Base-by-base conservation (phyloP, 2,888 invertebrate species). In the Carabus problematicus region DNA sequence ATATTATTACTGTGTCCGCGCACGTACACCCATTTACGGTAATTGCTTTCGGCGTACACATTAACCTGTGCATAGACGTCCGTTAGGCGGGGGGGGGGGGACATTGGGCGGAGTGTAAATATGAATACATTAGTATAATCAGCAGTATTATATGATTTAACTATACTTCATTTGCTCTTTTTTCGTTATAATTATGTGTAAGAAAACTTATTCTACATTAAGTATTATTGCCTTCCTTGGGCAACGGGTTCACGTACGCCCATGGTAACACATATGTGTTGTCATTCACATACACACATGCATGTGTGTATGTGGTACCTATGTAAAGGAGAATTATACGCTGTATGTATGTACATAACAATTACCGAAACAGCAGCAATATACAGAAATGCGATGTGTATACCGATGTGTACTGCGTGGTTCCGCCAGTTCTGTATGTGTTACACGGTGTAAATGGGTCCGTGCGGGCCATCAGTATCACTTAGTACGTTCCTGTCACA, bases 401-500 rank as follows among this genome's bases (percentile, higher is more conserved):
- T 61, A 19, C 18, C n/a, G n/a, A 11, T 61, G 61, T 18, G 18
- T 18, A 52, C 9, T 16, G 52, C 18, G 16, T 52, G 14, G 52
- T 16, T 14, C 1, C 9, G 3, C 9, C 14, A 52, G 7, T 16
- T 16, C 16, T 56, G 56, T 14, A 18, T 19, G 18, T 16, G 55
- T 14, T 18, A n/a, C 8, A 8, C 2, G 29, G 18, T n/a, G 56
- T 29, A 40, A 56, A 56, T 56, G 56, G 56, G 56, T 40, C 56
- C 56, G 9, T 19, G 54, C 18, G 55, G 58, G 41, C 56, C 47
- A 66, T 66, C 66, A 66, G 59, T 66, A 47, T 66, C 66, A 66
- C 66, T 66, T 66, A 66, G 58, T 8, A 45, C 66, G 41, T 42
- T 8, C 29, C 66, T 58, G 66, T 66, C 58, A 39, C 59, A 66